These are phyloP conservation scores for Hypselothyrea guttata DNA, from an alignment of 2,888 invertebrate species.

Conservation along the genomic window DNA sequence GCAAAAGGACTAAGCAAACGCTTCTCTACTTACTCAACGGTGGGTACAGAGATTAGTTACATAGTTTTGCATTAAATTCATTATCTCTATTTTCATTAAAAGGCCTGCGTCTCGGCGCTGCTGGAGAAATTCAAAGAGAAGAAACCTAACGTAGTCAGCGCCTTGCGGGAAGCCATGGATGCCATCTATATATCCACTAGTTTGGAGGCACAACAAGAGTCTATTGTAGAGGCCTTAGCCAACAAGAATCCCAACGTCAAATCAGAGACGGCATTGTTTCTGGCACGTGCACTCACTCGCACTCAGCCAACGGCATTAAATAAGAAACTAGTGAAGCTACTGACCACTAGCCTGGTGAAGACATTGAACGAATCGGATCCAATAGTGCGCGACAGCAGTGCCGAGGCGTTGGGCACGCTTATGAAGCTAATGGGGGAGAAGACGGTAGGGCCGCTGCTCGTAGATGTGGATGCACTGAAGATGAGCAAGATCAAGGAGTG, in stretches of 20 bases:
- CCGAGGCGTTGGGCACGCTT: slow-evolving; percentile 96
- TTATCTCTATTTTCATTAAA: background rate
- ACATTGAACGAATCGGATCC: slow-evolving; percentile 87
- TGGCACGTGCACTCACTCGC: slow-evolving; percentile 91
- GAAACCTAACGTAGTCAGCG: slow-evolving; percentile 93
- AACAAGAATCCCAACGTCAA: slow-evolving; percentile 96
- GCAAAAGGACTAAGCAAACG: slow-evolving; percentile 94
- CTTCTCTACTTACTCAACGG: slow-evolving; percentile 91
- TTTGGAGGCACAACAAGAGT: slow-evolving; percentile 92
- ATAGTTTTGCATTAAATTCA: no score
- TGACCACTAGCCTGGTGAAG: slow-evolving; percentile 90
- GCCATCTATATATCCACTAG: slow-evolving; percentile 92
- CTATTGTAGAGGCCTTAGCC: slow-evolving; percentile 91
- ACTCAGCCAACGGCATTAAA: slow-evolving; percentile 91
- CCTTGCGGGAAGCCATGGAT: slow-evolving; percentile 94
- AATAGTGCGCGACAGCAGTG: slow-evolving; percentile 94
- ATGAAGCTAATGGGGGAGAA: slow-evolving; percentile 97
- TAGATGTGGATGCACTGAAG: slow-evolving; percentile 94
- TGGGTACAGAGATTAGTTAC: no score
- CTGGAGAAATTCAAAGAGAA: slow-evolving; percentile 99
- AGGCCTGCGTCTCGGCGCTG: slow-evolving; percentile 88
- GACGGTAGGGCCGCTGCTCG: slow-evolving; percentile 91
- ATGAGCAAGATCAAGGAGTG: slow-evolving; percentile 97
- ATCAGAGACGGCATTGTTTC: slow-evolving; percentile 91
- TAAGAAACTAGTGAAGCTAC: slow-evolving; percentile 94